A percentile compares a stretch with the other conserved stretches of the same genome.
phyloP scores from a whole-genome alignment of 92 coral and sea anemone species.

The Heteractis magnifica region DNA sequence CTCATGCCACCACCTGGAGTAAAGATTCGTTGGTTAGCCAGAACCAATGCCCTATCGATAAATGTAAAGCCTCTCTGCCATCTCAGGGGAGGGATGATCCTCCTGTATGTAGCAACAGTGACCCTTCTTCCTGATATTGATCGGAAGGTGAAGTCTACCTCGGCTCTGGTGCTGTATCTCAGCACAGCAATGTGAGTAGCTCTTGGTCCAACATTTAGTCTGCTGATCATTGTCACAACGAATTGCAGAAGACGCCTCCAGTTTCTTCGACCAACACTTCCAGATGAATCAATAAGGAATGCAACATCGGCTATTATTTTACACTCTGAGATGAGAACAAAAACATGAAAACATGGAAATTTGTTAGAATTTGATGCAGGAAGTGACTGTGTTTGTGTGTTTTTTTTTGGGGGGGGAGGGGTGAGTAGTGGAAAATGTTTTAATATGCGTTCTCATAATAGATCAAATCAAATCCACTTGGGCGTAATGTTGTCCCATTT shows the following conservation, averaged over 20 bases:
- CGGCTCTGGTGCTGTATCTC: constrained; percentile 23
- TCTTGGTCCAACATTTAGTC: constrained; percentile 28
- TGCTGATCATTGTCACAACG: constrained; percentile 6
- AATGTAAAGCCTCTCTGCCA: constrained; percentile 40
- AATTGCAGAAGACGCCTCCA: constrained; percentile 27
- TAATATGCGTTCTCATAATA: too few relatives aligned
- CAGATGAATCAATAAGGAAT: constrained; percentile 42
- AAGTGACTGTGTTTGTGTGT: too few relatives aligned
- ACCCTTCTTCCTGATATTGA: background rate
- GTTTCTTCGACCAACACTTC: constrained; percentile 36
- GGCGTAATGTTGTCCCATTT: too few relatives aligned
- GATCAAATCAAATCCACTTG: too few relatives aligned
- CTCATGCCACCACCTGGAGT: constrained; percentile 25
- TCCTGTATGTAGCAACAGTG: constrained; percentile 20
- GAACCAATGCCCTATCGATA: constrained; percentile 23
- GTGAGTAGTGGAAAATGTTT: too few relatives aligned
- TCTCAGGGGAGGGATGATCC: background rate
- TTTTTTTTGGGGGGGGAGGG: too few relatives aligned
- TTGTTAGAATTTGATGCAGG: background rate
- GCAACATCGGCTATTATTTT: constrained; percentile 31
- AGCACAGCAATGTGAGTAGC: constrained; percentile 22
- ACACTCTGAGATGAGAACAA: constrained; percentile 16
- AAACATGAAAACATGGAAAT: background rate
- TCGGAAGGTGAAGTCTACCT: constrained; percentile 22
- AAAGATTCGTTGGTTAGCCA: constrained; percentile 15